A percentile compares a stretch with the other conserved stretches of the same genome.
Evolutionary conservation across 2,888 invertebrate genomes (phyloP).

Genomic region (Helobdella robusta): DNA sequence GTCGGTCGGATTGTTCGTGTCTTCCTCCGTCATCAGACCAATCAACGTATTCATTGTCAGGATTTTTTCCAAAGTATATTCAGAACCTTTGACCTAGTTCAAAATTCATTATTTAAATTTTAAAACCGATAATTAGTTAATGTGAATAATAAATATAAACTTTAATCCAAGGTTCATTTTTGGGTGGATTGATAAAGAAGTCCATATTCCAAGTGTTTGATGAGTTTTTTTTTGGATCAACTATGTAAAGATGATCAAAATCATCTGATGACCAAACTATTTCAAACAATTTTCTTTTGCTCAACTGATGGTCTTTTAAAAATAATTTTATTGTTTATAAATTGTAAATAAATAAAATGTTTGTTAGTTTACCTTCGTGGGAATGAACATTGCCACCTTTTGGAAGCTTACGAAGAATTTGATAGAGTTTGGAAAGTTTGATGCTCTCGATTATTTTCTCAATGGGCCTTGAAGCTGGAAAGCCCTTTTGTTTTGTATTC

Average conservation of each 20-base stretch:
- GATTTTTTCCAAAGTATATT: background rate
- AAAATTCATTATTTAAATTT: background rate
- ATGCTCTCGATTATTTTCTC: slow-evolving; percentile 30
- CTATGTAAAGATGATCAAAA: slow-evolving; percentile 32
- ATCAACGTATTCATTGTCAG: background rate
- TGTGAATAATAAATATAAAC: too few species aligned
- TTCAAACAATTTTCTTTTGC: slow-evolving; percentile 29
- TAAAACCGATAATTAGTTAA: too few species aligned
- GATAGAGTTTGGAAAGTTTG: slow-evolving; percentile 30
- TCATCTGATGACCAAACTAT: slow-evolving; percentile 32
- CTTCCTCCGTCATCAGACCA: background rate
- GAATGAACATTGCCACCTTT: slow-evolving; percentile 36
- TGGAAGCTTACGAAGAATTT: slow-evolving; percentile 32
- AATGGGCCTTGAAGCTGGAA: slow-evolving; percentile 33
- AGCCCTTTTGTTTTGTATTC: slow-evolving; percentile 26
- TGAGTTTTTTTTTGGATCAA: background rate
- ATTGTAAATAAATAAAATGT: too few species aligned
- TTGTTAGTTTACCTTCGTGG: slow-evolving; percentile 34
- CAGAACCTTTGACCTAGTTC: background rate
- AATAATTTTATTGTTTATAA: too few species aligned
- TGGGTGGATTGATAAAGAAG: slow-evolving; percentile 32
- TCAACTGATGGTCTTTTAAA: slow-evolving; percentile 22
- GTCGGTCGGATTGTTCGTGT: background rate
- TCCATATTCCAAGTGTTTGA: slow-evolving; percentile 30
- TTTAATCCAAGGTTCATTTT: slow-evolving; percentile 7